phyloP scores from a whole-genome alignment of 2,888 invertebrate genomes.

The Ariolimax columbianus region DNA sequence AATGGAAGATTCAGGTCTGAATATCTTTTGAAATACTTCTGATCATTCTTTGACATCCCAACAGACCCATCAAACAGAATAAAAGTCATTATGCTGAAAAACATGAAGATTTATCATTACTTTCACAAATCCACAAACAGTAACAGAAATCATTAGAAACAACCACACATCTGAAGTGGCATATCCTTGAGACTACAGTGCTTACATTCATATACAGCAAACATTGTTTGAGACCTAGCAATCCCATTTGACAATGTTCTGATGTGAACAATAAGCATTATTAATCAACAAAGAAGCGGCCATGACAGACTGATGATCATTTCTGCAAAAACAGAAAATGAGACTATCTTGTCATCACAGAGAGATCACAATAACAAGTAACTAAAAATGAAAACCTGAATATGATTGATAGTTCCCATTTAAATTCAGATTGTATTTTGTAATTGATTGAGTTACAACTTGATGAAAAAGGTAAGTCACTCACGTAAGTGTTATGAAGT shows the following conservation, averaged over 20 bases:
- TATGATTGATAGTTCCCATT: too few species aligned
- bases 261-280: neutral
- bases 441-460: too few species aligned
- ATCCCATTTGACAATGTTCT: neutral
- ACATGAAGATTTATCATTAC: conserved; percentile 5
- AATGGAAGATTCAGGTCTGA: conserved; percentile 46
- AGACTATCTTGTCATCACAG: neutral
- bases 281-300: neutral
- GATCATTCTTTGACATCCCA: conserved; percentile 64
- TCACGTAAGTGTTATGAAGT: too few species aligned
- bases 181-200: too few species aligned
- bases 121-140: neutral
- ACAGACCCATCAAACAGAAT: conserved; percentile 65
- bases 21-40: conserved; percentile 54
- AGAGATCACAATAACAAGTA: neutral
- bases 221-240: too few species aligned
- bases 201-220: too few species aligned
- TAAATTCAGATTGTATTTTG: too few species aligned
- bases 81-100: conserved; percentile 58
- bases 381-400: too few species aligned
- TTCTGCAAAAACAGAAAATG: neutral
- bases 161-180: neutral
- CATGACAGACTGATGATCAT: neutral
- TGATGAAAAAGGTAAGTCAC: too few species aligned
- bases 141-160: neutral